Base-by-base conservation (phyloP, 2,797 vertebrate species). In the Hephaestus fuliginosus region DNA sequence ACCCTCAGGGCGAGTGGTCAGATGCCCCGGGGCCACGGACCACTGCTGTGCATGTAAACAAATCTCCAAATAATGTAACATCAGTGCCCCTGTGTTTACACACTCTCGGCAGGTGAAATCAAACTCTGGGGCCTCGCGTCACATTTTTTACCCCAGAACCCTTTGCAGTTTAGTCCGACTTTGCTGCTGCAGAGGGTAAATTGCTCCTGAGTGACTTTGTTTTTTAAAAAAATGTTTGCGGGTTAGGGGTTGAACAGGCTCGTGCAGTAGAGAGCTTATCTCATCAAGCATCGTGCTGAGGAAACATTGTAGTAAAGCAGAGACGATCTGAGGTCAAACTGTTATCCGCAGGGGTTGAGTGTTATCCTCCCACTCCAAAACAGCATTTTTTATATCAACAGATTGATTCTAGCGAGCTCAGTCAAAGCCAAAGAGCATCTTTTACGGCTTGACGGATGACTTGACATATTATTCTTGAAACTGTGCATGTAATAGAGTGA, bases 1-100 rank as follows among this genome's bases (percentile, higher is more conserved):
- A 81, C 53, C 72, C 83, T 74, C 20, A 77, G 79, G 81, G 78
- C 84, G 58, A 89, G 56, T 39, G 75, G 80, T 80, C 70, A 72
- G 75, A 80, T 81, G 85, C 79, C 83, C 46, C 15, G 9, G 80
- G 67, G 73, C 68, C 67, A 60, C 15, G 39, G 53, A 71, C 76
- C 62, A 57, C 46, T 62, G 79, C 52, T 84, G 70, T 48, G 44
- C 55, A 82, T 82, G 75, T 77, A 87, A 82, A 88, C 63, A 85
- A 43, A 78, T 70, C 6, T 64, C 36, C n/a, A 58, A 83, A 82
- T 67, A 56, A 77, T 71, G 17, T 46, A 49, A 78, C n/a, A 9
- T 64, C 15, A 14, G 65, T 44, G 56, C 20, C 20, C 69, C 28
- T 72, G 28, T 63, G 65, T 14, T 22, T 39, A 58, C 33, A 61